These are phyloP conservation scores for Actenoides hombroni DNA, from an alignment of 2,113 vertebrate genomes.

Conservation along the genomic window DNA sequence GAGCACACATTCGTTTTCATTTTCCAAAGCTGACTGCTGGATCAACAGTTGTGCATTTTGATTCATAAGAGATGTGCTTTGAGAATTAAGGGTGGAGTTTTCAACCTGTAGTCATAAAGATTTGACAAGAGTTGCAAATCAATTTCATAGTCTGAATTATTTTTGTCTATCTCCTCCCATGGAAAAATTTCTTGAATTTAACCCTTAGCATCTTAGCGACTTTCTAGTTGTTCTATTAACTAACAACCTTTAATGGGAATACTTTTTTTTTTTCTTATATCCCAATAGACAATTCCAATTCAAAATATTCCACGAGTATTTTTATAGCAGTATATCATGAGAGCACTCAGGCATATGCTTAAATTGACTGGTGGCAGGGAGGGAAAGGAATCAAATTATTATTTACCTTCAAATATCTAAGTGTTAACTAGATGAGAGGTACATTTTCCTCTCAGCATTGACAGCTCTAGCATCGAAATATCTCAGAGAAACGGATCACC, in stretches of 20 bases:
- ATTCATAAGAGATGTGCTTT: slow-evolving; percentile 89
- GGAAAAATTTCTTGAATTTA: neutral
- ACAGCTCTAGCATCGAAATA: neutral
- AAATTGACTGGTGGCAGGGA: neutral
- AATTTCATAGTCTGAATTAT: neutral
- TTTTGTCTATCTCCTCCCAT: neutral
- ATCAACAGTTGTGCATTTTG: slow-evolving; percentile 92
- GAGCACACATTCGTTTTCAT: slow-evolving; percentile 84
- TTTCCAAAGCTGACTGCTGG: slow-evolving; percentile 90
- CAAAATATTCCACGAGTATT: neutral
- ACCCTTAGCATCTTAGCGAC: neutral
- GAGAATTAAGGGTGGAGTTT: slow-evolving; percentile 92
- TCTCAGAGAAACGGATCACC: neutral
- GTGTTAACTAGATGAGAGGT: neutral
- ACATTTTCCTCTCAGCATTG: neutral
- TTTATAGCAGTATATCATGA: neutral
- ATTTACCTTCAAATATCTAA: neutral
- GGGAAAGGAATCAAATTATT: neutral
- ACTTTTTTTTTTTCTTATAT: neutral
- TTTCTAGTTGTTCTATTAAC: neutral
- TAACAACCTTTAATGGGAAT: neutral
- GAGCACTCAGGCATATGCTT: neutral
- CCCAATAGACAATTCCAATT: neutral
- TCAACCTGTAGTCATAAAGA: slow-evolving; percentile 82
- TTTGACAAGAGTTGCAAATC: neutral